Evolutionary conservation across 1,140 invertebrate species (phyloP).

Genomic region (Elymnias hypermnestra): DNA sequence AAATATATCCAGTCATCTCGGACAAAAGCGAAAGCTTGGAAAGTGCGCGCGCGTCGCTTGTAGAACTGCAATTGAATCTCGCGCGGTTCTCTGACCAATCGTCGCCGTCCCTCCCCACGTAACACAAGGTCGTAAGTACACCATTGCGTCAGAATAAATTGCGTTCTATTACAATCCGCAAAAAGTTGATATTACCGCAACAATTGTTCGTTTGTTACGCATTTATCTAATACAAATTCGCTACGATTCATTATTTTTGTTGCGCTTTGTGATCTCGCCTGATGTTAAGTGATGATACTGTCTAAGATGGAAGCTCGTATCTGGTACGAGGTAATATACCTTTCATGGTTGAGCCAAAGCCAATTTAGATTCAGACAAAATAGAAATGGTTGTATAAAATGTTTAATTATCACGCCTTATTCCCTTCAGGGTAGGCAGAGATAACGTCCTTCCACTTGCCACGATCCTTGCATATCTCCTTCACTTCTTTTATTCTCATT

Average conservation of each 20-base stretch:
- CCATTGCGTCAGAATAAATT: conserved; percentile 34
- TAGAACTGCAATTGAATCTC: conserved; percentile 55
- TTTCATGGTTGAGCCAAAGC: no score
- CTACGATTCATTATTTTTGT: neutral
- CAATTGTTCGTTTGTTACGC: neutral
- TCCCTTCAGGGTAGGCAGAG: no score
- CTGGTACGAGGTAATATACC: no score
- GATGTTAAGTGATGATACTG: no score
- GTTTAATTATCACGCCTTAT: no score
- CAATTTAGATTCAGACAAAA: no score
- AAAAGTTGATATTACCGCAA: conserved; percentile 37
- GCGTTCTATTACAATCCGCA: conserved; percentile 27
- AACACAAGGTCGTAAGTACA: conserved; percentile 47
- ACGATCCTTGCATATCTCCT: no score
- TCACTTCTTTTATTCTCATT: no score
- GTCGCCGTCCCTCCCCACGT: conserved; percentile 34
- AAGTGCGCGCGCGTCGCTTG: conserved; percentile 49
- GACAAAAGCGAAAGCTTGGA: conserved; percentile 64
- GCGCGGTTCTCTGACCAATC: conserved; percentile 45
- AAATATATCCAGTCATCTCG: conserved; percentile 32
- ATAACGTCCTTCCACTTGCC: no score
- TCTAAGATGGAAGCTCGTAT: no score
- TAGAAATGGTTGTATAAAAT: no score
- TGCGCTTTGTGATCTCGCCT: no score
- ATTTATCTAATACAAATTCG: neutral